Evolutionary conservation across 2,888 invertebrate genomes (phyloP).

Genomic region (Drosophila ezoana): DNA sequence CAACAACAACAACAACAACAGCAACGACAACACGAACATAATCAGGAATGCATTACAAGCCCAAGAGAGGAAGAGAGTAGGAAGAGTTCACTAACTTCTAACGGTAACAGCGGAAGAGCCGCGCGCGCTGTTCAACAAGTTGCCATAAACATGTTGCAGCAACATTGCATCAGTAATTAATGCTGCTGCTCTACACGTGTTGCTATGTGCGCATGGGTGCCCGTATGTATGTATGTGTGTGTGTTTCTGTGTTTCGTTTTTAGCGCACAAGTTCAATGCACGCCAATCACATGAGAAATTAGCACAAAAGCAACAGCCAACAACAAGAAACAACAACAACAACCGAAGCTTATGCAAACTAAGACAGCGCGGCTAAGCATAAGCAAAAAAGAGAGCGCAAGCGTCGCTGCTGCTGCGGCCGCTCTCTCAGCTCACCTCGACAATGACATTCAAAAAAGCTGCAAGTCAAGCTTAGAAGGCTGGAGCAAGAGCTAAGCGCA

Average conservation of each 20-base stretch:
- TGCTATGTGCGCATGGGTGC: conserved; percentile 22
- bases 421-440: conserved; percentile 45
- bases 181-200: conserved; percentile 28
- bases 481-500: conserved; percentile 24
- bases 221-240: conserved; percentile 8
- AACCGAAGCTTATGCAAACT: conserved; percentile 69
- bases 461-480: conserved; percentile 68
- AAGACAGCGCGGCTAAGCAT: conserved; percentile 31
- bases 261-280: conserved; percentile 77
- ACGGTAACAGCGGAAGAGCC: conserved; percentile 53
- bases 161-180: conserved; percentile 74
- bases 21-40: conserved; percentile 21
- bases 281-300: conserved; percentile 72
- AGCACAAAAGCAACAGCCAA: conserved; percentile 62
- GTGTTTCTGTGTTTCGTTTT: conserved; percentile 37
- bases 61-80: conserved; percentile 17
- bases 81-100: conserved; percentile 66
- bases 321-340: conserved; percentile 28
- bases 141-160: conserved; percentile 75
- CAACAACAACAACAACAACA: conserved; percentile 39
- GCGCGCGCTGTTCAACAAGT: conserved; percentile 55
- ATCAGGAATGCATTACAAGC: conserved; percentile 40
- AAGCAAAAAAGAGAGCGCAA: conserved; percentile 33
- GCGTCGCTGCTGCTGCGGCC: conserved; percentile 2
- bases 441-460: conserved; percentile 81